Evolutionary conservation across 2,797 vertebrate genomes (phyloP), one percentile per base, ranked within the genome.

Genomic region (Prunella strophiata): DNA sequence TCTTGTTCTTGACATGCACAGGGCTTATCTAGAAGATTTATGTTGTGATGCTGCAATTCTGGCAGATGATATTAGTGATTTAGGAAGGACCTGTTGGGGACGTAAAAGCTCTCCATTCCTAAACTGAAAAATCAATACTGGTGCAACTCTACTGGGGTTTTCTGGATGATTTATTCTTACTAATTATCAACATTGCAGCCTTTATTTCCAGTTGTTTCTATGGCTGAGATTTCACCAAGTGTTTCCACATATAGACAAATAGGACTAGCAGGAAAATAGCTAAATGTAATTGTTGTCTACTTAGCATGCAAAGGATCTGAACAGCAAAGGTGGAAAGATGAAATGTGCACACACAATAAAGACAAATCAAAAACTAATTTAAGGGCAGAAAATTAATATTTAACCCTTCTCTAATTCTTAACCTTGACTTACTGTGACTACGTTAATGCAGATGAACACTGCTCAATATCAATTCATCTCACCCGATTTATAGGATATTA

Each of bases 11-110:
- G 38, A 85, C 48, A 42, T 29, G 45, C 43, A 76, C 48, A 80
- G 58, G 12, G 47, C 17, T 89, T 94, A 79, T 75, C 55, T 89
- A 54, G 32, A 47, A 83, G 79, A 95, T 83, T 94, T 95, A 92
- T 80, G 42, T 65, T 63, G 21, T 23, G n/a, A 4, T 66, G 21
- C 51, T 83, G 42, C 72, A 80, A 67, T 89, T 95, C 87, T 94
- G 93, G 68, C 93, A 93, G 81, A 92, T 87, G 40, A 87, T 96
- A 91, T 82, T 76, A 71, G 81, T 91, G 95, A 95, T 96, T 96
- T 94, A 93, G 78, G 59, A 91, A 74, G 74, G 52, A 89, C 43
- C 78, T 79, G 22, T 74, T 91, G 52, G 48, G 20, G 32, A 89
- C 13, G 29, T 91, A 85, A 93, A 93, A 91, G 55, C 63, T 93